Conservation (phyloP, 2,888 invertebrate genomes). For the Octonoba sinensis region DNA sequence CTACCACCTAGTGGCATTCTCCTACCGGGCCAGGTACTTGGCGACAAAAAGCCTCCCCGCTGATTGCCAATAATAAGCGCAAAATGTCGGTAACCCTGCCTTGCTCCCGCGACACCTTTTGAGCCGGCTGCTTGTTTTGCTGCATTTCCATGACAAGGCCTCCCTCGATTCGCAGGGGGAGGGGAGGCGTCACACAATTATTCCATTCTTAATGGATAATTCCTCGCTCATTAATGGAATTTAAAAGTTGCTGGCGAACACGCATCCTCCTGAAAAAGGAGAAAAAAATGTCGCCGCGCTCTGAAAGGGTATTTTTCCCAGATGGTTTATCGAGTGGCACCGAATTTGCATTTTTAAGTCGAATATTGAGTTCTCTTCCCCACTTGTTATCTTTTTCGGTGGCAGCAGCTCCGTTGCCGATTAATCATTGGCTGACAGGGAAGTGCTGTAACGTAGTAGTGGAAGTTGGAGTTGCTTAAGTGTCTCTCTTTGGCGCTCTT, state of each 20-base stretch:
- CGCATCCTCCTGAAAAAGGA: constrained; percentile 40
- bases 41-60: constrained; percentile 44
- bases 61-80: constrained; percentile 44
- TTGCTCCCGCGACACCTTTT: constrained; percentile 49
- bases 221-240: constrained; percentile 63
- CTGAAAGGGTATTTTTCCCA: constrained; percentile 58
- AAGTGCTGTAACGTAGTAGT: constrained; percentile 47
- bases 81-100: constrained; percentile 28
- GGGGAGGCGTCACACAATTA: constrained; percentile 54
- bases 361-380: constrained; percentile 50
- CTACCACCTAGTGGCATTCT: no score
- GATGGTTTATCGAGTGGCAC: constrained; percentile 58
- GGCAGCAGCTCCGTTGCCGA: constrained; percentile 35
- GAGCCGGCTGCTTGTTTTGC: constrained; percentile 56
- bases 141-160: constrained; percentile 62
- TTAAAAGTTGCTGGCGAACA: constrained; percentile 54
- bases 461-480: constrained; percentile 39
- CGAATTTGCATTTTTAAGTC: constrained; percentile 61
- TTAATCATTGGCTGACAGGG: constrained; percentile 59
- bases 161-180: constrained; percentile 9
- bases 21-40: constrained; percentile 9
- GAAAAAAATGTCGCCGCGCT: constrained; percentile 27
- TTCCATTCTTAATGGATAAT: constrained; percentile 64
- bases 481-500: constrained; percentile 8
- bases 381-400: constrained; percentile 52